Conservation (phyloP, 2,797 vertebrate species). For the Lutjanus argentimaculatus region DNA sequence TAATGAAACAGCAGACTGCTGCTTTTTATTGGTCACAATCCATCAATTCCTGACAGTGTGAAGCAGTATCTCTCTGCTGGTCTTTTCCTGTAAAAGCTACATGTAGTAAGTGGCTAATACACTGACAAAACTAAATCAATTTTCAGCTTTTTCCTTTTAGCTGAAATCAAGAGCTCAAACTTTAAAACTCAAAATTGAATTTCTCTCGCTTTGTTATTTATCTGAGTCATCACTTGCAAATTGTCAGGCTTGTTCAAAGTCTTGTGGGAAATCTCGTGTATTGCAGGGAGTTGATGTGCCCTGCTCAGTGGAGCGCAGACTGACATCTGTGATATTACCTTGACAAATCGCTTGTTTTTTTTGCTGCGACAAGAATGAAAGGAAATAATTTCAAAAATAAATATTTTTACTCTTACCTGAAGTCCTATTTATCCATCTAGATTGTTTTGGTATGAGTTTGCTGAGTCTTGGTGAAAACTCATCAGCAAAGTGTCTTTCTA, state of each 20-base stretch:
- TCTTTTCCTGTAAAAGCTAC: neutral
- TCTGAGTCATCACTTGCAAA: neutral
- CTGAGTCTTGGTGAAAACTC: no score
- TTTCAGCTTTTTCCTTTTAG: neutral
- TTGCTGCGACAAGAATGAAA: neutral
- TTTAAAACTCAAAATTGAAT: neutral
- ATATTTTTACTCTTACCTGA: no score
- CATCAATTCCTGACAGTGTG: neutral
- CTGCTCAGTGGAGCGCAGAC: neutral
- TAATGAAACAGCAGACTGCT: neutral
- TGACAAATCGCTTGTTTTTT: neutral
- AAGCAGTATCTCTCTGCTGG: neutral
- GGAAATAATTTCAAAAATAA: neutral
- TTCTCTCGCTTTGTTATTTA: neutral
- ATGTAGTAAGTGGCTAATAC: neutral
- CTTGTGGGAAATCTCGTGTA: neutral
- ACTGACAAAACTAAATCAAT: neutral
- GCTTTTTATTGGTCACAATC: neutral
- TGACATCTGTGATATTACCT: neutral
- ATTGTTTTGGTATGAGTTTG: no score
- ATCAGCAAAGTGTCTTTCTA: no score
- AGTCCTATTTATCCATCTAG: no score
- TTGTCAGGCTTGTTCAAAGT: neutral
- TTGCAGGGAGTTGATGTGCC: neutral
- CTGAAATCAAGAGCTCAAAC: neutral